These are phyloP conservation scores for Cryptus viduatorius DNA, from an alignment of 2,888 invertebrate species.

Conservation along the genomic window DNA sequence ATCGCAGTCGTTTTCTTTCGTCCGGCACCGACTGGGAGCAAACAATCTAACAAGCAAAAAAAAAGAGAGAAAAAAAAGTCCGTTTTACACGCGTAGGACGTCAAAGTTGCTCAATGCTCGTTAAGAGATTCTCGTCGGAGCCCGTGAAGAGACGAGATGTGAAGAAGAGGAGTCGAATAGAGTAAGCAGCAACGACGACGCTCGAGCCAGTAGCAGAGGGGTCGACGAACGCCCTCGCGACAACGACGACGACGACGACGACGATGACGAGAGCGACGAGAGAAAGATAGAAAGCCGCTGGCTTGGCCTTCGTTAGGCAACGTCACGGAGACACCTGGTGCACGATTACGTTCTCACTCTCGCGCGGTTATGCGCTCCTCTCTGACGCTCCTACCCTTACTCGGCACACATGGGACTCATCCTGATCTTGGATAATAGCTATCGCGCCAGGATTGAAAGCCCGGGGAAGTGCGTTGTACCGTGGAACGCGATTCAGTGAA, in stretches of 20 bases:
- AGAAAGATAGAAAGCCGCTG: constrained; percentile 67
- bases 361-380: background rate
- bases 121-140: constrained; percentile 74
- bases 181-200: constrained; percentile 39
- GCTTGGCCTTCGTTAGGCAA: constrained; percentile 82
- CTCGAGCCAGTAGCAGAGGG: constrained; percentile 32
- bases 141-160: constrained; percentile 57
- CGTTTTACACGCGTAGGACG: constrained; percentile 72
- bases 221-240: constrained; percentile 56
- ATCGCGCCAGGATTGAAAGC: constrained; percentile 46
- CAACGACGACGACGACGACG: constrained; percentile 57
- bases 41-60: constrained; percentile 81
- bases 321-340: constrained; percentile 83
- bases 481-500: constrained; percentile 77
- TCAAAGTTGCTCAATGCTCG: constrained; percentile 77
- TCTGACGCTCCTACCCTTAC: constrained; percentile 11
- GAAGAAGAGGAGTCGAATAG: constrained; percentile 45
- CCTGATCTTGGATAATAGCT: background rate
- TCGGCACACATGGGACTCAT: constrained; percentile 77
- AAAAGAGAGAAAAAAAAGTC: constrained; percentile 35
- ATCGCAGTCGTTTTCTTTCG: constrained; percentile 13
- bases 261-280: constrained; percentile 35
- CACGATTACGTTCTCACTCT: constrained; percentile 80
- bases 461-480: constrained; percentile 68
- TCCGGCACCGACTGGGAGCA: constrained; percentile 70